Evolutionary conservation across 2,888 invertebrate species (phyloP).

Genomic region (Sarcophaga carnaria): DNA sequence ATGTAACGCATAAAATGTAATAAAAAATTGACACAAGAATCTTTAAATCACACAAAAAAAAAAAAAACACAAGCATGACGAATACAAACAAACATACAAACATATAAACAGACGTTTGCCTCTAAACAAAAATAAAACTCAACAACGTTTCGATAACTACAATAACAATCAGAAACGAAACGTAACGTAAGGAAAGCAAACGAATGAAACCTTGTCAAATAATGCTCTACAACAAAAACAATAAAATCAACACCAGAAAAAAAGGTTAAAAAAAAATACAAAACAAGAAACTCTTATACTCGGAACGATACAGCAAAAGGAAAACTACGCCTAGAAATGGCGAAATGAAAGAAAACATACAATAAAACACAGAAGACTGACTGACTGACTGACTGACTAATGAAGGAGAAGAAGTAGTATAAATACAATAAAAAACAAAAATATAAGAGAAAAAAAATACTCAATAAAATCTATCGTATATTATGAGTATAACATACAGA

Average conservation of each 20-base stretch:
- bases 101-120: not conserved
- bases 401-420: slow-evolving; percentile 22
- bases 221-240: not conserved
- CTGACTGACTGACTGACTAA: not conserved
- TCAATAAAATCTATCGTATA: not conserved
- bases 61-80: slow-evolving; percentile 51
- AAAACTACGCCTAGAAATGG: not conserved
- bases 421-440: slow-evolving; percentile 13
- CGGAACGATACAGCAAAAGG: not conserved
- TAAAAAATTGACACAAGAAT: slow-evolving; percentile 53
- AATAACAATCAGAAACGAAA: not conserved
- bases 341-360: not conserved
- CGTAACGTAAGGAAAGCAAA: not conserved
- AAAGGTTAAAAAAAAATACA: not conserved
- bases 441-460: not conserved
- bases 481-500: slow-evolving; percentile 23
- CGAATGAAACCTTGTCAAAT: not conserved
- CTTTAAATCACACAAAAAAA: slow-evolving; percentile 70
- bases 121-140: not conserved
- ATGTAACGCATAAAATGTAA: slow-evolving; percentile 70
- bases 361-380: not conserved
- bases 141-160: not conserved
- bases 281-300: slow-evolving; percentile 20
- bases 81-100: not conserved
- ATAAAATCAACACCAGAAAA: not conserved